A percentile compares a stretch with the other conserved stretches of the same genome.
Conservation (phyloP, 2,113 vertebrate species). For the Campylomormyrus numenius region DNA sequence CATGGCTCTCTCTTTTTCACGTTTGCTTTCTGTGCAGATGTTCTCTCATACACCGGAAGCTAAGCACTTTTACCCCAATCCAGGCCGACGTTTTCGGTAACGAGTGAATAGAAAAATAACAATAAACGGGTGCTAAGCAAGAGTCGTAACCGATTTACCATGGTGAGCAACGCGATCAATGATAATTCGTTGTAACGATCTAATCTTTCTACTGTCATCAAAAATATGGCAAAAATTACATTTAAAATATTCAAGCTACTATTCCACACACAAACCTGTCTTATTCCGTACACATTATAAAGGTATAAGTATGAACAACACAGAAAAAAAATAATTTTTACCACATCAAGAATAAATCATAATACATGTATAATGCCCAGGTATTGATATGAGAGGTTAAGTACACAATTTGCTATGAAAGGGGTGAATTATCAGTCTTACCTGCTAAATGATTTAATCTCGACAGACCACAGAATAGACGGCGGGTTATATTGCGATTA, state of each 20-base stretch:
- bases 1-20: background rate
- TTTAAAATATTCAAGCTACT: background rate
- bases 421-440: background rate
- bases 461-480: background rate
- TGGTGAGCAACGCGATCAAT: background rate
- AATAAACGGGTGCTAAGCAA: background rate
- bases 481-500: background rate
- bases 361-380: background rate
- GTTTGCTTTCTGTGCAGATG: background rate
- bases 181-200: background rate
- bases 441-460: background rate
- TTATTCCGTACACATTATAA: background rate
- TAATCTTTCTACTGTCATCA: background rate
- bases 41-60: background rate
- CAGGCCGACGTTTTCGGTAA: background rate
- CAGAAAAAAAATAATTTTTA: background rate
- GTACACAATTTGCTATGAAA: background rate
- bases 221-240: background rate
- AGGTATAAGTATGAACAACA: background rate
- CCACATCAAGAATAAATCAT: background rate
- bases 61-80: background rate
- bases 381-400: background rate
- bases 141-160: background rate
- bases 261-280: background rate
- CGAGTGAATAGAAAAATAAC: background rate